Evolutionary conservation across 2,888 invertebrate species (phyloP).

Genomic region (Thyatira batis): DNA sequence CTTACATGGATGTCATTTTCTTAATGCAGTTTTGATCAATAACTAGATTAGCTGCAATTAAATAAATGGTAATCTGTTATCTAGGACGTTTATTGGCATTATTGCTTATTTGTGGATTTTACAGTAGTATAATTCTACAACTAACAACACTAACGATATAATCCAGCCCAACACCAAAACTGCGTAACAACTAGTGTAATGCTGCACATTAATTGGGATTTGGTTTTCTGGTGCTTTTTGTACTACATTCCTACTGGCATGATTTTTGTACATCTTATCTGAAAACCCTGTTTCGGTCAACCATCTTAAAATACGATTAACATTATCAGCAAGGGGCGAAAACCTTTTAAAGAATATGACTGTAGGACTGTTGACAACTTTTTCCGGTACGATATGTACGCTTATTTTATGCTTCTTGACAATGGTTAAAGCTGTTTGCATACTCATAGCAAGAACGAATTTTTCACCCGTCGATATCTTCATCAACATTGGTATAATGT

Average conservation of each 20-base stretch:
- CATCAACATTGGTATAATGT: constrained; percentile 39
- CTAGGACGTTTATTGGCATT: constrained; percentile 6
- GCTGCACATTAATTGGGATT: constrained; percentile 48
- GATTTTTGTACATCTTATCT: constrained; percentile 46
- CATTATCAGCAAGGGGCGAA: constrained; percentile 48
- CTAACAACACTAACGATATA: constrained; percentile 43
- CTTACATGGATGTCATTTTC: constrained; percentile 1
- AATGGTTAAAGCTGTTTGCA: constrained; percentile 41
- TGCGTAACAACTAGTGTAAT: constrained; percentile 61
- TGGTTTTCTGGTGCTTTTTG: constrained; percentile 18
- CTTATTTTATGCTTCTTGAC: constrained; percentile 34
- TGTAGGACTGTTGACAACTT: constrained; percentile 47
- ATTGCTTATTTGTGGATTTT: constrained; percentile 6
- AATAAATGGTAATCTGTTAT: background rate
- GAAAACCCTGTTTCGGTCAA: constrained; percentile 55
- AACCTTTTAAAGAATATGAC: constrained; percentile 65
- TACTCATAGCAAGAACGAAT: constrained; percentile 58
- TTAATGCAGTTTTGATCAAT: constrained; percentile 24
- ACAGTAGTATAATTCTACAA: constrained; percentile 42
- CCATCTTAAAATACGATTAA: constrained; percentile 48
- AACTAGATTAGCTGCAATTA: background rate
- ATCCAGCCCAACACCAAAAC: constrained; percentile 57
- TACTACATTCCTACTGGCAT: constrained; percentile 21
- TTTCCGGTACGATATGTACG: constrained; percentile 50
- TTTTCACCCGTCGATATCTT: constrained; percentile 50